Evolutionary conservation across 2,888 invertebrate species (phyloP).

Genomic region (Linyphia triangularis): DNA sequence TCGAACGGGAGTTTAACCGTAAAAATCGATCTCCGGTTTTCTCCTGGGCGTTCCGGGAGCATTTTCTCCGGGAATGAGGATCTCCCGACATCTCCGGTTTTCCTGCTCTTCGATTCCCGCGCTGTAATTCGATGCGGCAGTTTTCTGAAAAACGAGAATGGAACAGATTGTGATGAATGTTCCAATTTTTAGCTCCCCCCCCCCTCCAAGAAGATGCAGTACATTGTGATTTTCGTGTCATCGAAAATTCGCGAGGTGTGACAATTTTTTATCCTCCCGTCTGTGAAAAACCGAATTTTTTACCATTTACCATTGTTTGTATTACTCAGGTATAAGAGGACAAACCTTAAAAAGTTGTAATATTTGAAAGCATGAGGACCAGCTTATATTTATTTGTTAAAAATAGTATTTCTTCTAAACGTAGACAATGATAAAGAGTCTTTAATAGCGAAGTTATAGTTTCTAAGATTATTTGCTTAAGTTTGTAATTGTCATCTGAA

Average conservation of each 20-base stretch:
- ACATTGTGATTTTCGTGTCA: constrained; percentile 6
- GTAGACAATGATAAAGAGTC: no score
- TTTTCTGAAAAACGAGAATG: not conserved
- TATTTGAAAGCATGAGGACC: no score
- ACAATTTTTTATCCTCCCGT: not conserved
- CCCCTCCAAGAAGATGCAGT: not conserved
- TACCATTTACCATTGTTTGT: no score
- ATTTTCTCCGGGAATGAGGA: constrained; percentile 29
- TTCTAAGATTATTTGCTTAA: no score
- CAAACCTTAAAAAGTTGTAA: no score
- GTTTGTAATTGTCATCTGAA: no score
- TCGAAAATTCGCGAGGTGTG: not conserved
- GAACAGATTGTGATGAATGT: constrained; percentile 14
- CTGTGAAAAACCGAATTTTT: not conserved
- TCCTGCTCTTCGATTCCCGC: constrained; percentile 5
- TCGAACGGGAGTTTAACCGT: constrained; percentile 43
- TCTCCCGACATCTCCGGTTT: not conserved
- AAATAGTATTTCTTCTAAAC: no score
- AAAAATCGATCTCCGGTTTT: constrained; percentile 53
- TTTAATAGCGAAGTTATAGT: no score
- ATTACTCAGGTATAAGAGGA: no score
- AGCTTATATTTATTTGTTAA: no score
- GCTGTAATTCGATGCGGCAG: constrained; percentile 20
- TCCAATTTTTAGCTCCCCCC: not conserved
- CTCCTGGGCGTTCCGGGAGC: constrained; percentile 37